Conservation (phyloP, 1,140 invertebrate species). For the Parasteatoda tepidariorum region DNA sequence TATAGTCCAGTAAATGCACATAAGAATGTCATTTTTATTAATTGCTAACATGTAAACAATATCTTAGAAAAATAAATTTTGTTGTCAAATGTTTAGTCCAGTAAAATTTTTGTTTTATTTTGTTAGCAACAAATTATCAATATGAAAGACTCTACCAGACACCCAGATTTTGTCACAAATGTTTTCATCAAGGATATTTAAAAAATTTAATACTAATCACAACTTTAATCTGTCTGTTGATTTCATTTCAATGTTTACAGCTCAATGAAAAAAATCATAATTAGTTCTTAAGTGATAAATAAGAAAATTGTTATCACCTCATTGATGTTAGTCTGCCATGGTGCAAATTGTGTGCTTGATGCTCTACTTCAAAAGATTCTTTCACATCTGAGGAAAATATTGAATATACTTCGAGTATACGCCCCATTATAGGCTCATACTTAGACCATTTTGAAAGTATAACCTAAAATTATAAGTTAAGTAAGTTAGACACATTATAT, state of each 20-base stretch:
- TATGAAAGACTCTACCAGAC: no score
- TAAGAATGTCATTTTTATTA: background rate
- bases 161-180: no score
- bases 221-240: no score
- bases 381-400: slow-evolving; percentile 77
- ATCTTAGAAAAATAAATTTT: background rate
- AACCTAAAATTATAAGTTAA: slow-evolving; percentile 63
- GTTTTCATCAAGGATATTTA: background rate
- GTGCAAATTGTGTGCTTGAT: background rate
- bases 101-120: no score
- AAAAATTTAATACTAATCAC: background rate
- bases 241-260: no score
- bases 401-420: slow-evolving; percentile 86
- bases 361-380: slow-evolving; percentile 66
- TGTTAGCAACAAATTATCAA: no score
- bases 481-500: background rate
- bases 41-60: background rate
- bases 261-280: no score
- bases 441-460: slow-evolving; percentile 74
- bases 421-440: slow-evolving; percentile 79
- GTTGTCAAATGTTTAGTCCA: no score
- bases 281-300: no score
- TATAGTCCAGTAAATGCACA: no score
- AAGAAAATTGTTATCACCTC: slow-evolving; percentile 70
- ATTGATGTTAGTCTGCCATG: slow-evolving; percentile 66